phyloP scores from a whole-genome alignment of 1,140 invertebrate genomes.

The Delia radicum region DNA sequence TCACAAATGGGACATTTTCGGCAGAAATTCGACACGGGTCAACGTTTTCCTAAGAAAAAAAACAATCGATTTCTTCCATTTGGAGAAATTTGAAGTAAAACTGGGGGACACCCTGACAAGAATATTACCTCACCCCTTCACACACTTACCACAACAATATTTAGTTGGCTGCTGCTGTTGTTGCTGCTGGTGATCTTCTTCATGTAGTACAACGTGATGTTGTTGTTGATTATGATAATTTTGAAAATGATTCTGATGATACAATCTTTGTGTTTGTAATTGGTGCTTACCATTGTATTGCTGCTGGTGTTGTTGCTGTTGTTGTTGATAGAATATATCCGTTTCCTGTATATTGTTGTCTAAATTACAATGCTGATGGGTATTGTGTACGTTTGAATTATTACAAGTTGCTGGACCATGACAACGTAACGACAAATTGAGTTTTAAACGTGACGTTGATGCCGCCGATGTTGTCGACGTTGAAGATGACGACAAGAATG shows the following conservation, averaged over 20 bases:
- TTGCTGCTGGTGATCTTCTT: slow-evolving; percentile 2
- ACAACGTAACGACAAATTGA: slow-evolving; percentile 1
- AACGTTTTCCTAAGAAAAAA: no score
- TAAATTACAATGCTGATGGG: neutral
- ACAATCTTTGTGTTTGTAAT: neutral
- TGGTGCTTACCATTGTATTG: neutral
- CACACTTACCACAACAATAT: slow-evolving; percentile 21
- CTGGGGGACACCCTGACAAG: no score
- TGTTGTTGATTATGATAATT: slow-evolving; percentile 10
- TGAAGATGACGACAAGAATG: neutral
- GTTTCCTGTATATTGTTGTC: neutral
- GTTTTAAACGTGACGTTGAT: neutral
- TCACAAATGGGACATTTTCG: no score
- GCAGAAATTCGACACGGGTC: no score
- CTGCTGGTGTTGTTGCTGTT: neutral
- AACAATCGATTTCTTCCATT: no score
- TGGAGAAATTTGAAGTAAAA: no score
- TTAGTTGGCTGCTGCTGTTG: slow-evolving; percentile 11
- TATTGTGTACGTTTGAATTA: neutral
- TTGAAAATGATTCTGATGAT: slow-evolving; percentile 14
- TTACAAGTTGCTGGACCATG: neutral
- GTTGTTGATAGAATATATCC: neutral
- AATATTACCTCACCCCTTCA: no score
- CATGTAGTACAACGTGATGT: slow-evolving; percentile 7
- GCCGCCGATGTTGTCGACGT: neutral